Evolutionary conservation across 2,888 invertebrate genomes (phyloP).

Genomic region (Eubasilissa splendida): DNA sequence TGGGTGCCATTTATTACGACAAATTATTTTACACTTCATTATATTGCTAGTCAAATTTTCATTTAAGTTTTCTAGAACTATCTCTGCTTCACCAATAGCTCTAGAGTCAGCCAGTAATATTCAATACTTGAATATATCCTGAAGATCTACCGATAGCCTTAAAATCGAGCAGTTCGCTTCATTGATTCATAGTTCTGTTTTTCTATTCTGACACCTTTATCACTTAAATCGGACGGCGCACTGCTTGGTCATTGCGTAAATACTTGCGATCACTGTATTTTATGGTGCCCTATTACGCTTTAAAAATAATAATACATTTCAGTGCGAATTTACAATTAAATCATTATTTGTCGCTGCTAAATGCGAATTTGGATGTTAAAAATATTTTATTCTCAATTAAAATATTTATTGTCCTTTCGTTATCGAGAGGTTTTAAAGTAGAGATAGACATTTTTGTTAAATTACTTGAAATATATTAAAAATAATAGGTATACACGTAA

Average conservation of each 20-base stretch:
- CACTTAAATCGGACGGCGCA: neutral
- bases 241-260: neutral
- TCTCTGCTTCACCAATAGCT: neutral
- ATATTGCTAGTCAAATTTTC: neutral
- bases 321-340: neutral
- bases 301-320: neutral
- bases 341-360: too few relatives aligned
- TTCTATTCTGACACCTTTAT: constrained; percentile 13
- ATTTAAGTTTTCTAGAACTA: neutral
- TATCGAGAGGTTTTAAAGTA: too few relatives aligned
- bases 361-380: too few relatives aligned
- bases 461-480: too few relatives aligned
- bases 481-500: too few relatives aligned
- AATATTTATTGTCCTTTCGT: too few relatives aligned
- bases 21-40: too few relatives aligned
- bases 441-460: too few relatives aligned
- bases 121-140: neutral
- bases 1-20: too few relatives aligned
- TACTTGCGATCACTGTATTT: neutral
- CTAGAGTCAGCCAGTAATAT: neutral
- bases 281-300: neutral
- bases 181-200: constrained; percentile 19
- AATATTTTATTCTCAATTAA: too few relatives aligned
- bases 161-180: constrained; percentile 1
- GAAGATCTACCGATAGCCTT: neutral